Conservation (phyloP, 2,797 vertebrate genomes). For the Bovichtus variegatus region DNA sequence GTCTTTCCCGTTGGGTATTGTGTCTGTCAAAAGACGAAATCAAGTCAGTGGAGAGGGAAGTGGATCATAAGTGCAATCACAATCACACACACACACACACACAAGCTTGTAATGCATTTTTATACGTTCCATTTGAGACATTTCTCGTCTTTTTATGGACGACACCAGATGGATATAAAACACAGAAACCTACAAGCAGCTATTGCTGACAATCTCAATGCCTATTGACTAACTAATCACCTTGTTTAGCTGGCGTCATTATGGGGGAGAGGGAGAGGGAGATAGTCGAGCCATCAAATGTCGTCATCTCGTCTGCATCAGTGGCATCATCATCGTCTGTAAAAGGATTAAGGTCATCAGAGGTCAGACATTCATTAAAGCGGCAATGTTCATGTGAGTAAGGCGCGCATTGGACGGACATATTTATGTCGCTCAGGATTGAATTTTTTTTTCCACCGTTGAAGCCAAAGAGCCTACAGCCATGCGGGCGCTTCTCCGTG, state of each 20-base stretch:
- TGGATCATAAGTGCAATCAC: background rate
- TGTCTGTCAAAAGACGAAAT: slow-evolving; percentile 73
- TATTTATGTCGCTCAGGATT: background rate
- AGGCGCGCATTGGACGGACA: background rate
- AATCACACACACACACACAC: background rate
- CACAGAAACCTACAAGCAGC: slow-evolving; percentile 6
- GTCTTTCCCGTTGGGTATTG: slow-evolving; percentile 91
- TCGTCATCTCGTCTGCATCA: slow-evolving; percentile 84
- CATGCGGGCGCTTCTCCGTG: too few species aligned
- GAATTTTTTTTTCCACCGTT: background rate
- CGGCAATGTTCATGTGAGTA: background rate
- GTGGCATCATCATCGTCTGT: slow-evolving; percentile 84
- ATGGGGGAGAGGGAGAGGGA: slow-evolving; percentile 94
- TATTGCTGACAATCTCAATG: slow-evolving; percentile 4
- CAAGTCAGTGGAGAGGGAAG: slow-evolving; percentile 26
- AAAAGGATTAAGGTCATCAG: slow-evolving; percentile 21
- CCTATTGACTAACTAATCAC: slow-evolving; percentile 66
- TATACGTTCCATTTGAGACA: background rate
- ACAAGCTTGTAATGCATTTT: background rate
- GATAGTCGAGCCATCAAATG: slow-evolving; percentile 87
- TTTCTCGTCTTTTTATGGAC: slow-evolving; percentile 3
- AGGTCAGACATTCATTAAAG: slow-evolving; percentile 17
- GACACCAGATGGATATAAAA: background rate
- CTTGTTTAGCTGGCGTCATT: slow-evolving; percentile 91
- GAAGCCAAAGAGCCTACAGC: background rate